Base-by-base conservation (phyloP, 2,888 invertebrate genomes). In the Malacosoma neustria region DNA sequence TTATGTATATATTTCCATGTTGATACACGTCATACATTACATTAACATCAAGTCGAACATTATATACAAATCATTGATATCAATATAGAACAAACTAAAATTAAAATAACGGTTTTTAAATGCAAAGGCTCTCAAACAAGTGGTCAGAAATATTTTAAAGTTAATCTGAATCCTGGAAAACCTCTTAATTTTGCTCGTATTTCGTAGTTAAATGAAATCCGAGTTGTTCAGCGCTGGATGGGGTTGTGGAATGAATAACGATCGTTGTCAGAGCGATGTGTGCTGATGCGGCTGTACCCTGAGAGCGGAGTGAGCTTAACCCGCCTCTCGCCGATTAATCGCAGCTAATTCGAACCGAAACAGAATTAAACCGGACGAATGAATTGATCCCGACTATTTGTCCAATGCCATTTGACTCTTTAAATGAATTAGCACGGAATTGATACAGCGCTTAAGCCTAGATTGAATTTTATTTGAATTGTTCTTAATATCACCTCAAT, bases 281-380 rank as follows among this genome's bases (percentile, higher is more conserved):
- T 77, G 84, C 77, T 72, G 70, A 61, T 57, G 63, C 66, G 64
- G 54, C 55, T 47, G 52, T 53, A 54, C 50, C 43, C 39, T 40
- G 42, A 46, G 47, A 49, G 51, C 56, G 45, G 52, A 45, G 54
- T 57, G 37, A 76, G 80, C 76, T 80, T 80, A 79, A 68, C 76
- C 75, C 73, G 72, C 66, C 68, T 69, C 65, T 61, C 68, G 63
- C 61, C 77, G 72, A 82, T 85, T 82, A 84, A 84, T 82, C 80
- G 82, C 74, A 67, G 66, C 77, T 84, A 84, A 84, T 81, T 77
- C 77, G 69, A 76, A 75, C 82, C 66, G 75, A 75, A 81, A 77
- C 74, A 71, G 82, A 82, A 81, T 82, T 80, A 79, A 74, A 81
- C 72, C 75, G 81, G 80, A 76, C 82, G 74, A 81, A 79, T 81